phyloP scores from a whole-genome alignment of 2,888 invertebrate genomes.

The Leptogaster cylindrica region DNA sequence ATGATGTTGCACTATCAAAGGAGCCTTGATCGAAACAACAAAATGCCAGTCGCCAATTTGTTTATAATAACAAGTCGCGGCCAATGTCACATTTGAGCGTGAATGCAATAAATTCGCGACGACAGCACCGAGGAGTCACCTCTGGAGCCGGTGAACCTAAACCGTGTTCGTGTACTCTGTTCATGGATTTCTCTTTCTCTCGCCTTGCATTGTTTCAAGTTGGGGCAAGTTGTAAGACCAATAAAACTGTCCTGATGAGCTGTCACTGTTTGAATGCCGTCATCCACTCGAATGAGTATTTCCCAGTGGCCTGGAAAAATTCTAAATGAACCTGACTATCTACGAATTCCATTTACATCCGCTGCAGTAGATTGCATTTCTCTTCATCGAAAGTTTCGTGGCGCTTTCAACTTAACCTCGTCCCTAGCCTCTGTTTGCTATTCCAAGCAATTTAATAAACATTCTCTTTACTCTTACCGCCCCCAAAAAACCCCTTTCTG shows the following conservation, averaged over 20 bases:
- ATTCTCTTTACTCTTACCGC: too few species aligned
- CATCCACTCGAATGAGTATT: slow-evolving; percentile 38
- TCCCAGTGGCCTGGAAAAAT: slow-evolving; percentile 36
- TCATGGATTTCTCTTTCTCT: too few species aligned
- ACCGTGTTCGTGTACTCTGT: too few species aligned
- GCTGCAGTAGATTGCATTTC: slow-evolving; percentile 16
- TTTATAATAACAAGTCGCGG: slow-evolving; percentile 34
- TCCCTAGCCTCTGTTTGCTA: not conserved
- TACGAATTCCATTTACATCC: slow-evolving; percentile 30
- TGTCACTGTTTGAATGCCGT: slow-evolving; percentile 1
- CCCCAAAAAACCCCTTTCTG: not conserved
- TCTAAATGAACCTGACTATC: slow-evolving; percentile 13
- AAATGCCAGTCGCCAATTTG: slow-evolving; percentile 34
- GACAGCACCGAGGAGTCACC: slow-evolving; percentile 31
- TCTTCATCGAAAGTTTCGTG: not conserved
- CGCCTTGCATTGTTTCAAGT: slow-evolving; percentile 1
- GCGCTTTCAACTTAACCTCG: not conserved
- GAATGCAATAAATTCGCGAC: slow-evolving; percentile 24
- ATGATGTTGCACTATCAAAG: slow-evolving; percentile 31
- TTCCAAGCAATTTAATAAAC: slow-evolving; percentile 36
- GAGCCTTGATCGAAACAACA: slow-evolving; percentile 26
- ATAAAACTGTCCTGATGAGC: slow-evolving; percentile 26
- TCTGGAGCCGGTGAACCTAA: slow-evolving; percentile 26
- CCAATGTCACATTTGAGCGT: slow-evolving; percentile 10
- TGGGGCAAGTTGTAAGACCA: slow-evolving; percentile 7